These are phyloP conservation scores for Falco peregrinus DNA, from an alignment of 2,797 vertebrate species.

Conservation along the genomic window DNA sequence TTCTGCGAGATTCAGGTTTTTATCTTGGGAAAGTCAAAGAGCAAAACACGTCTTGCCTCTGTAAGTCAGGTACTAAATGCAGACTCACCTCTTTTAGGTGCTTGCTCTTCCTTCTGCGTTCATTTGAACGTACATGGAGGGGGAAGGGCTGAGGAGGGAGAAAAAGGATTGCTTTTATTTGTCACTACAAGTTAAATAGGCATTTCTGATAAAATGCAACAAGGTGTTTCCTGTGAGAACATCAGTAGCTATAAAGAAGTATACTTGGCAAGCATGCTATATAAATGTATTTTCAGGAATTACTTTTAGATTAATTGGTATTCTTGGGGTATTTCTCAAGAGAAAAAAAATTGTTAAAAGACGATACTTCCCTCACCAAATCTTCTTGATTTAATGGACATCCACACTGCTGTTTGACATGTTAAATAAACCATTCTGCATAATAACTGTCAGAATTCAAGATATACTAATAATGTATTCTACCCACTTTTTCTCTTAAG, in stretches of 20 bases:
- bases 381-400: not conserved
- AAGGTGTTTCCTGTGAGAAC: not conserved
- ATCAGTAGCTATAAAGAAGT: not conserved
- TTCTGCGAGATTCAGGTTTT: not conserved
- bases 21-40: not conserved
- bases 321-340: not conserved
- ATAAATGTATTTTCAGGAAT: not conserved
- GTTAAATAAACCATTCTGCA: not conserved
- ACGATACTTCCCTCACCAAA: not conserved
- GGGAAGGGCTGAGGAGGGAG: not conserved
- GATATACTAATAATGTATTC: not conserved
- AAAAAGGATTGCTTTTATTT: not conserved
- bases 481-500: not conserved
- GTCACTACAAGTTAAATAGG: not conserved
- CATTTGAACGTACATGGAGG: not conserved
- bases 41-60: not conserved
- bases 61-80: not conserved
- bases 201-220: not conserved
- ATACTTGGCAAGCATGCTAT: not conserved
- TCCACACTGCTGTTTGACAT: not conserved
- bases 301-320: not conserved
- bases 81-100: not conserved
- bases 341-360: not conserved
- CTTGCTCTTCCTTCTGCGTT: not conserved
- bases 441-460: not conserved